These are phyloP conservation scores for Drosophila neotestacea DNA, from an alignment of 2,888 invertebrate species.

Conservation along the genomic window DNA sequence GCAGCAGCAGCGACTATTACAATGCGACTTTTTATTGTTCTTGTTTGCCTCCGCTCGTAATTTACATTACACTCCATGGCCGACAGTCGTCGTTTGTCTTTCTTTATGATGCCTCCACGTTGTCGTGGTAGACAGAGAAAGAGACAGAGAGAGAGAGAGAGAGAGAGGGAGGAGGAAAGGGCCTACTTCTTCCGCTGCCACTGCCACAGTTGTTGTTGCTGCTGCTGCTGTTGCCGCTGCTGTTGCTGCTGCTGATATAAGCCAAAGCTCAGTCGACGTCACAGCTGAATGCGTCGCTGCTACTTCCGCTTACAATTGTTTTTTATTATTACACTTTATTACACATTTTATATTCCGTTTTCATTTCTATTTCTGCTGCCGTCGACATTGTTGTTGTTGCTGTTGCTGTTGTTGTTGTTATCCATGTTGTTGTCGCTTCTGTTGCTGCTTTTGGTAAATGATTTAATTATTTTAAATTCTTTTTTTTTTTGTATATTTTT, in stretches of 20 bases:
- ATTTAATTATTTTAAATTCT: conserved; percentile 74
- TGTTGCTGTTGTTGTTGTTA: conserved; percentile 25
- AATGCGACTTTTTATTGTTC: conserved; percentile 72
- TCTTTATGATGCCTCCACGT: conserved; percentile 63
- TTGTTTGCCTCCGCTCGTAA: conserved; percentile 65
- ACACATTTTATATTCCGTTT: conserved; percentile 69
- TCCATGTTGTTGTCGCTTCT: conserved; percentile 29
- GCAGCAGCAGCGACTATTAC: conserved; percentile 52
- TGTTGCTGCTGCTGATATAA: conserved; percentile 50
- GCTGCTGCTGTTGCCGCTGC: conserved; percentile 12
- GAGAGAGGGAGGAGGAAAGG: conserved; percentile 6
- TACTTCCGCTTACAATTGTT: conserved; percentile 73
- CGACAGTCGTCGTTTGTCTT: conserved; percentile 72
- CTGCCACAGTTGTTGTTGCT: background rate
- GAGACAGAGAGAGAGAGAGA: background rate
- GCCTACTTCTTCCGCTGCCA: conserved; percentile 41
- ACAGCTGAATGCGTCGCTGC: conserved; percentile 76
- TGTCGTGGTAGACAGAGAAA: conserved; percentile 16
- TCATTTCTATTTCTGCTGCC: conserved; percentile 59
- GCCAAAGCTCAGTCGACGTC: conserved; percentile 69
- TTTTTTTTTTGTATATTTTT: conserved; percentile 21
- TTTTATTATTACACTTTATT: conserved; percentile 66
- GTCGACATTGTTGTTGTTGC: conserved; percentile 16
- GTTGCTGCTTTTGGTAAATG: conserved; percentile 63
- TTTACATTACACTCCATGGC: conserved; percentile 69